Evolutionary conservation across 2,113 vertebrate species (phyloP).

Genomic region (Coptodon bakossiorum): DNA sequence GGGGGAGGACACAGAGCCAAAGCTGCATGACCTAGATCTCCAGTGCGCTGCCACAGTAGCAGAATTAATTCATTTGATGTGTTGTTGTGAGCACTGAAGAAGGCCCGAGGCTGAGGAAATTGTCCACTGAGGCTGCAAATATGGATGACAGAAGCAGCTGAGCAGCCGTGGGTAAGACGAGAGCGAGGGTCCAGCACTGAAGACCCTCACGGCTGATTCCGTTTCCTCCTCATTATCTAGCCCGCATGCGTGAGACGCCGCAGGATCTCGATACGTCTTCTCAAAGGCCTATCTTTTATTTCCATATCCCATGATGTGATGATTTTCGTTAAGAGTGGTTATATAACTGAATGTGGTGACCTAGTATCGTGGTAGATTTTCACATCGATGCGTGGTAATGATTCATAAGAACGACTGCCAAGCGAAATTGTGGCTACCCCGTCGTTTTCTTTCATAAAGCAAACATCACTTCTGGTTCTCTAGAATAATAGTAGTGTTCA

Average conservation of each 20-base stretch:
- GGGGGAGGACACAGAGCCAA: not conserved
- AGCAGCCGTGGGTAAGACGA: constrained; percentile 46
- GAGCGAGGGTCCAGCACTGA: constrained; percentile 29
- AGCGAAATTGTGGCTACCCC: not conserved
- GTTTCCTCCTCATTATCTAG: constrained; percentile 40
- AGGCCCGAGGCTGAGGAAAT: constrained; percentile 54
- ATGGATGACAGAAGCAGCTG: constrained; percentile 68
- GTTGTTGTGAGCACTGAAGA: constrained; percentile 50
- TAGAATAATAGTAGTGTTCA: not conserved
- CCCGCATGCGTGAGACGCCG: constrained; percentile 1
- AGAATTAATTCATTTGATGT: constrained; percentile 69
- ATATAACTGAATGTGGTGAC: constrained; percentile 54
- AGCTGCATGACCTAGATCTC: constrained; percentile 65
- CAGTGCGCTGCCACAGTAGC: constrained; percentile 58
- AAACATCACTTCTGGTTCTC: not conserved
- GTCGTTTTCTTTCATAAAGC: not conserved
- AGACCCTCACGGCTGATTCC: constrained; percentile 36
- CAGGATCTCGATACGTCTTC: constrained; percentile 9
- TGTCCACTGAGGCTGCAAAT: constrained; percentile 70
- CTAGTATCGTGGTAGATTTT: constrained; percentile 34
- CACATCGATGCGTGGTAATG: constrained; percentile 20
- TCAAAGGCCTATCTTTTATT: not conserved
- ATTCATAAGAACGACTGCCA: constrained; percentile 2
- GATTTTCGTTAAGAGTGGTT: constrained; percentile 41
- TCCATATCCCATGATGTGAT: not conserved